Evolutionary conservation across 2,797 vertebrate genomes (phyloP), one percentile per base, ranked within the genome.

Genomic region (Acanthurus lineatus): DNA sequence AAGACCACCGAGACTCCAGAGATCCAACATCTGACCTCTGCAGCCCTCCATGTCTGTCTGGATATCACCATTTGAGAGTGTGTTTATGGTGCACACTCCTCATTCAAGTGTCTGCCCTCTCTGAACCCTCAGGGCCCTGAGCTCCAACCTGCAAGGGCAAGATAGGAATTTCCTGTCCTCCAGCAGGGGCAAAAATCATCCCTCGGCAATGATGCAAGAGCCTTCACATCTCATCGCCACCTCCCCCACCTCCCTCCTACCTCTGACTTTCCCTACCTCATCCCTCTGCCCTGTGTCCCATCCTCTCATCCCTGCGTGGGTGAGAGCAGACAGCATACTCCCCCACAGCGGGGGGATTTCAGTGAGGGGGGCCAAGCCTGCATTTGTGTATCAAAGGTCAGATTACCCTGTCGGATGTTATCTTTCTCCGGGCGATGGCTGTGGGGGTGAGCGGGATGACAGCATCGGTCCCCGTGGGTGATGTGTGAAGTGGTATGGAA

Each of bases 331-430:
- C 71, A 32, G 63, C 59, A 86, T 77, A 76, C 79, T 57, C 79
- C 73, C 79, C 25, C 77, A 81, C 76, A 82, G 82, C 62, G 19
- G 80, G 64, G 84, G 88, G 88, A 88, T 90, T 93, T 90, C 75
- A 90, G 79, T 88, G 85, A 48, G 85, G 76, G 76, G 82, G 88
- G 80, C 76, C 84, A 71, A 54, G 78, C 74, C 81, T 69, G 81
- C 85, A 87, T 91, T 93, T 93, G 89, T 93, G 86, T 88, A 94
- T 94, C 89, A 96, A 92, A 95, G 94, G 92, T 95, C 91, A 95
- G 94, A 95, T 95, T 94, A 93, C 92, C 83, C 89, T 81, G 90
- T 94, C 92, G 91, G 93, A 95, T 95, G 94, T 95, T 95, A 93
- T 93, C 93, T 93, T 92, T 94, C 80, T 88, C 76, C 7, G 66